Evolutionary conservation across 1,140 invertebrate genomes (phyloP), one percentile per base, ranked within the genome.

Genomic region (Calliopsis andreniformis): DNA sequence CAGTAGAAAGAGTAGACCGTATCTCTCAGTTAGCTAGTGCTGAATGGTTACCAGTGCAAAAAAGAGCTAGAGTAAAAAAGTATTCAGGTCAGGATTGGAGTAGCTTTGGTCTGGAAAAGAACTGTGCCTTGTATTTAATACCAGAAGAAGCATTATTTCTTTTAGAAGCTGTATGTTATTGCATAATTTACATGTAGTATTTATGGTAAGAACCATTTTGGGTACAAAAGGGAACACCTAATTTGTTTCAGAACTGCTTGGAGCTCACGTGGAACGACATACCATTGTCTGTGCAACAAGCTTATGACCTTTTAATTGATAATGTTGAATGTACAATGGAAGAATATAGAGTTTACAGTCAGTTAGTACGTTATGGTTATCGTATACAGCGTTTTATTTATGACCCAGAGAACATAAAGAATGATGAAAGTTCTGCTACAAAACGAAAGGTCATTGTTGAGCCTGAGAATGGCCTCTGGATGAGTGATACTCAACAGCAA

Each of bases 91-190:
- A 93, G 23, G 89, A 93, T 56, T 95, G 94, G 94, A 88, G 92
- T 58, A 93, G 89, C 80, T 92, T 94, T 85, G 94, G 94, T 16
- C 89, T 92, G 66, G 91, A 92, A 81, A 82, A 91, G 20, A 91
- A 92, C 64, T 90, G 90, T 68, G 87, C 87, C 45, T 83, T 94
- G 14, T 94, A 92, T 85, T 88, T 95, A 2, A 89, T 91, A 35
- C 94, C 94, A 20, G 94, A 95, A 87, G 94, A 95, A 91, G 92
- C 94, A 39, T 87, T 95, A 28, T 92, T 93, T 83, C 90, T 95
- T 53, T 89, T 95, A 81, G 94, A 95, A 93, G 91, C 92, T 87
- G 94, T 95, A 92, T 92, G 90, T 76, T 68, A 70, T 76, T 43
- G 49, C 28, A 61, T 10, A n/a, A 49, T 42, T 53, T 28, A 56